phyloP scores from a whole-genome alignment of 2,797 vertebrate genomes.

The Gorsachius magnificus region DNA sequence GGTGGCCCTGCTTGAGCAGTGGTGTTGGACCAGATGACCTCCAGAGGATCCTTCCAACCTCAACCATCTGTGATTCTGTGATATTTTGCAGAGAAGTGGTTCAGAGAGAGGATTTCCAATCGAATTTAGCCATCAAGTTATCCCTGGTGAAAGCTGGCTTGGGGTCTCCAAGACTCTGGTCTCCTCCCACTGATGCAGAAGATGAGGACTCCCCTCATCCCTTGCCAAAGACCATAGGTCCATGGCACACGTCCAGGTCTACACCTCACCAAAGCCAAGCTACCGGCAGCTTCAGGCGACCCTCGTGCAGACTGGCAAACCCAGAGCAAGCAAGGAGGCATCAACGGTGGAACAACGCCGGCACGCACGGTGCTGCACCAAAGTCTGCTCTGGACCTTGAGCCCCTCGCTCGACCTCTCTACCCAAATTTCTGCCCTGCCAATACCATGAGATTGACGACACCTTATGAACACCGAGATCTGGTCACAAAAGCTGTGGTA shows the following conservation, averaged over 20 bases:
- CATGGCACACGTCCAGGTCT: rapidly evolving
- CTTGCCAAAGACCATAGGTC: not conserved
- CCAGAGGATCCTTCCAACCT: not conserved
- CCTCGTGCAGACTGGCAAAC: not conserved
- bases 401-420: not conserved
- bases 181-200: not conserved
- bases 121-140: rapidly evolving
- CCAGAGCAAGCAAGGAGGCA: not conserved
- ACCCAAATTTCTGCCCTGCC: not conserved
- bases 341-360: rapidly evolving
- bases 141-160: not conserved
- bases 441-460: not conserved
- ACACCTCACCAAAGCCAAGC: not conserved
- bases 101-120: not conserved
- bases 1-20: not conserved
- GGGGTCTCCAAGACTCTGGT: not conserved
- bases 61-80: not conserved
- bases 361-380: rapidly evolving
- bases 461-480: not conserved
- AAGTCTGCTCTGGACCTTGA: not conserved
- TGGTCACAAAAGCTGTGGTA: not conserved
- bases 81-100: not conserved
- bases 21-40: not conserved
- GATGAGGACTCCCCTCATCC: not conserved
- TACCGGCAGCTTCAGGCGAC: rapidly evolving